Evolutionary conservation across 1,140 invertebrate genomes (phyloP).

Genomic region (Papilio helenus): DNA sequence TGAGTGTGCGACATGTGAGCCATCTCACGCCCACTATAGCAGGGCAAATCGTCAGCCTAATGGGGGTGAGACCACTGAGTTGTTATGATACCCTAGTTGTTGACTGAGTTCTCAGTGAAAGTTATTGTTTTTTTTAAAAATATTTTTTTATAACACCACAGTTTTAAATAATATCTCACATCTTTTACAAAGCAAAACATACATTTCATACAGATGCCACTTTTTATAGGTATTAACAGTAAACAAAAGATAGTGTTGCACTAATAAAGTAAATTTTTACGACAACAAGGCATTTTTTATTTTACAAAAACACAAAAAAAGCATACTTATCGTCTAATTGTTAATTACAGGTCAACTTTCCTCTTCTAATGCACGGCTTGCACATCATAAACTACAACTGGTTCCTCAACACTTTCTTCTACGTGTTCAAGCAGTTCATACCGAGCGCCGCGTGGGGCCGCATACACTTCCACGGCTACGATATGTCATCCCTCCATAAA

Average conservation of each 20-base stretch:
- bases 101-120: neutral
- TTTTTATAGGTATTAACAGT: too few species aligned
- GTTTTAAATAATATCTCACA: neutral
- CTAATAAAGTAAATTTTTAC: too few species aligned
- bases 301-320: too few species aligned
- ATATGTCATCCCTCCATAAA: slow-evolving; percentile 90
- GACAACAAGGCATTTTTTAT: too few species aligned
- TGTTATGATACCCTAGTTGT: neutral
- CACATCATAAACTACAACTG: slow-evolving; percentile 91
- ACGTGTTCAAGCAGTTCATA: slow-evolving; percentile 89
- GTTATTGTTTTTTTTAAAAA: neutral
- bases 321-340: neutral
- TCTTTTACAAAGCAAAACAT: too few species aligned
- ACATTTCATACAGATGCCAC: too few species aligned
- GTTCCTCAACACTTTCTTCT: slow-evolving; percentile 89
- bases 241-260: too few species aligned
- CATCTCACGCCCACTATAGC: slow-evolving; percentile 81
- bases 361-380: slow-evolving; percentile 87
- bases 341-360: slow-evolving; percentile 85
- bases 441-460: slow-evolving; percentile 86
- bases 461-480: slow-evolving; percentile 89
- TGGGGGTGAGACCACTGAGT: slow-evolving; percentile 60
- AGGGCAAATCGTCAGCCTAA: slow-evolving; percentile 66
- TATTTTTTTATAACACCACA: neutral
- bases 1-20: slow-evolving; percentile 87